A percentile compares a stretch with the other conserved stretches of the same genome.
Conservation (phyloP, 1,140 invertebrate species). For the Leptonema lineaticorne region DNA sequence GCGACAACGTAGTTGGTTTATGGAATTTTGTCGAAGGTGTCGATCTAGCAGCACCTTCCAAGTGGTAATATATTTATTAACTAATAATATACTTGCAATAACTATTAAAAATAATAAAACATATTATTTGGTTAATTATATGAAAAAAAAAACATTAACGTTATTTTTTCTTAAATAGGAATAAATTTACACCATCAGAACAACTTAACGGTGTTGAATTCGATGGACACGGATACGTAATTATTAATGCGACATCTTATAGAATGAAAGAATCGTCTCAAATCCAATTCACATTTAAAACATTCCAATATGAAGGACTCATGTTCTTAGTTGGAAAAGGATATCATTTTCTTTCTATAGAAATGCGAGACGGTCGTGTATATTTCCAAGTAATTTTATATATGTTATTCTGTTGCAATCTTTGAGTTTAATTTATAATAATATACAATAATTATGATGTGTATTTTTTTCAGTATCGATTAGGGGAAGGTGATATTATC, state of each 20-base stretch:
- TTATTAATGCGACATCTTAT: slow-evolving; percentile 61
- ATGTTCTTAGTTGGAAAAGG: slow-evolving; percentile 81
- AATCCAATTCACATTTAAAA: slow-evolving; percentile 81
- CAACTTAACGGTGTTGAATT: slow-evolving; percentile 77
- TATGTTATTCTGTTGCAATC: slow-evolving; percentile 1
- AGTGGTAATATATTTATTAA: no score
- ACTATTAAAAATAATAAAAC: neutral
- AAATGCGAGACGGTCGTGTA: slow-evolving; percentile 76
- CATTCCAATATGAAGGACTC: slow-evolving; percentile 81
- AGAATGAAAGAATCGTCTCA: slow-evolving; percentile 57
- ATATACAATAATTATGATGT: neutral
- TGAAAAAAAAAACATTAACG: no score
- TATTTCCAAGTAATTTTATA: slow-evolving; percentile 60
- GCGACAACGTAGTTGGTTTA: slow-evolving; percentile 84
- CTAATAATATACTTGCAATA: slow-evolving; percentile 26
- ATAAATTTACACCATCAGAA: slow-evolving; percentile 62
- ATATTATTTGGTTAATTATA: neutral
- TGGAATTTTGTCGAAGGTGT: slow-evolving; percentile 91
- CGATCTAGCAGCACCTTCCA: slow-evolving; percentile 63
- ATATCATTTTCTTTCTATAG: slow-evolving; percentile 79
- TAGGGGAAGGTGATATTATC: slow-evolving; percentile 64
- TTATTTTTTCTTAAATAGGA: slow-evolving; percentile 50
- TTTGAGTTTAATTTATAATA: slow-evolving; percentile 1
- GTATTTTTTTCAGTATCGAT: slow-evolving; percentile 58
- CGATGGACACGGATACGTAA: slow-evolving; percentile 81